Evolutionary conservation across 2,888 invertebrate genomes (phyloP), one percentile per base, ranked within the genome.

Genomic region (Meghimatium bilineatum): DNA sequence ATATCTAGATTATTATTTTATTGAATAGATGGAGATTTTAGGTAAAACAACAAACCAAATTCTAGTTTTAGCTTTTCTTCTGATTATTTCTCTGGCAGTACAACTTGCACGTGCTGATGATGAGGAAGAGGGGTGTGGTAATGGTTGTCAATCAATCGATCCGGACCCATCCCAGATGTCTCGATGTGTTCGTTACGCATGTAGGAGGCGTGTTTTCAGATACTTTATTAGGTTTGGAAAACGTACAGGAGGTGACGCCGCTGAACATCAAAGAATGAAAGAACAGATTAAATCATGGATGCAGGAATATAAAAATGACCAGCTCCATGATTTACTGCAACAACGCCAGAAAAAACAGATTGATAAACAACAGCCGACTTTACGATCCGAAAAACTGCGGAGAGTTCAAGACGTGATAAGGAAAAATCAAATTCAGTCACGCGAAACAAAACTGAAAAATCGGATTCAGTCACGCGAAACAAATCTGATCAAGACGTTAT

Each of bases 191-290:
- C 29, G 63, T 5, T 81, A 81, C 66, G 72, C 72, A 2, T 81
- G 81, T 38, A n/a, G 81, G 20, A 69, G 74, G 63, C 81, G 81
- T 44, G 81, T 81, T 32, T 81, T 81, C 32, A 49, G 63, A 23
- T 74, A 81, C 32, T 81, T 63, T 63, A 74, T 81, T 23, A n/a
- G 81, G 20, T 81, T 81, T 23, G 81, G 81, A 10, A 81, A 81
- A 38, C 56, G 81, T 0, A 0, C 63, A 0, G 72, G n/a, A 5
- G 32, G 14, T 0, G 72, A 36, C 20, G 71, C 12, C 26, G 23
- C n/a, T 29, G 60, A 26, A 17, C 60, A 38, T 20, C 63, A 77
- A 34, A 38, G 23, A 20, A 8, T 23, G 5, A 34, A 5, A 20
- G 52, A 52, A 1, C 49, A 23, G 20, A 26, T 34, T 20, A 17